Evolutionary conservation across 2,888 invertebrate genomes (phyloP).

Genomic region (Bembecia ichneumoniformis): DNA sequence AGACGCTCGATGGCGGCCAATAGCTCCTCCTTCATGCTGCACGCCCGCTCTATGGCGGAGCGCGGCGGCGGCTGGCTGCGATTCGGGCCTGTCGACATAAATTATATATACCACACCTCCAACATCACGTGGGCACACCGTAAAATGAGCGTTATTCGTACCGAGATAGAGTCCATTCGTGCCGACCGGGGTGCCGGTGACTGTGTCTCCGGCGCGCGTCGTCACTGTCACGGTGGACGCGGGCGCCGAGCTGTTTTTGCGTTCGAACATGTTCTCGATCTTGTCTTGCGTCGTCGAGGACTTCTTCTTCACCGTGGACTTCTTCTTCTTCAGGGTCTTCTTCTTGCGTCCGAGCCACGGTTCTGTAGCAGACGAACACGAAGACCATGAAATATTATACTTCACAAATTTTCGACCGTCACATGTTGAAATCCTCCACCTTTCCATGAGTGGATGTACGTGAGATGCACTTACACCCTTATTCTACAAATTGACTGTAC

Average conservation of each 20-base stretch:
- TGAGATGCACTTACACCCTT: no score
- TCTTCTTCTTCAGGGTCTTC: constrained; percentile 75
- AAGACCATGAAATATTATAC: no score
- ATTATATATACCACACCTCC: background rate
- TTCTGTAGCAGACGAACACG: constrained; percentile 57
- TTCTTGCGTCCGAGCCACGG: constrained; percentile 84
- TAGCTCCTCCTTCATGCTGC: constrained; percentile 93
- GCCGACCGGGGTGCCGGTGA: constrained; percentile 60
- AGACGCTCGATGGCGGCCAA: constrained; percentile 85
- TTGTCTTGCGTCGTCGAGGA: constrained; percentile 82
- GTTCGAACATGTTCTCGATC: constrained; percentile 78
- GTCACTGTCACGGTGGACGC: constrained; percentile 19
- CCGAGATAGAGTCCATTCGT: constrained; percentile 59
- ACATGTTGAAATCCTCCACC: no score
- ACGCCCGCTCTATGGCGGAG: constrained; percentile 90
- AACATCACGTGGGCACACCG: background rate
- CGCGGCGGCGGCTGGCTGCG: constrained; percentile 76
- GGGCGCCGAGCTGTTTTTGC: constrained; percentile 43
- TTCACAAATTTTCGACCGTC: no score
- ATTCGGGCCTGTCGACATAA: constrained; percentile 36
- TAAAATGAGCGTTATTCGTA: constrained; percentile 10
- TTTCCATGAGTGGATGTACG: no score
- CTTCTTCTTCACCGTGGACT: constrained; percentile 68
- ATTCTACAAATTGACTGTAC: no score
- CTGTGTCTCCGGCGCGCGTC: constrained; percentile 36